These are phyloP conservation scores for Hipparchia sbordonii DNA, from an alignment of 2,888 invertebrate genomes.

Conservation along the genomic window DNA sequence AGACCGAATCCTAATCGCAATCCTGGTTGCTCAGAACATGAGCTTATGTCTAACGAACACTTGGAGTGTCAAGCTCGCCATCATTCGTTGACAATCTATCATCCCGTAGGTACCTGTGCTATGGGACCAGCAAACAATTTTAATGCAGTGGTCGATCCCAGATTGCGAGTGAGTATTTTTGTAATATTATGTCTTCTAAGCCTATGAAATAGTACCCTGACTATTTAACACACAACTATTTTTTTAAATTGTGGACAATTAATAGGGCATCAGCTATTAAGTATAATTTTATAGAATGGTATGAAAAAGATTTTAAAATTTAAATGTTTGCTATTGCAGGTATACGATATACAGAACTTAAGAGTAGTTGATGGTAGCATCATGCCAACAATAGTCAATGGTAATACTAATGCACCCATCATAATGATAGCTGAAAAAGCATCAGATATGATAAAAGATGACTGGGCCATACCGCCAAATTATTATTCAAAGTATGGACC, in stretches of 20 bases:
- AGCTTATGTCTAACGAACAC: slow-evolving; percentile 88
- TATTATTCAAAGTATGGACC: slow-evolving; percentile 15
- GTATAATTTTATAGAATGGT: not conserved
- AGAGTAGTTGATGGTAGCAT: slow-evolving; percentile 92
- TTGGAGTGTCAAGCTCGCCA: slow-evolving; percentile 89
- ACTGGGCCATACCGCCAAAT: slow-evolving; percentile 74
- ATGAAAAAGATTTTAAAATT: not conserved
- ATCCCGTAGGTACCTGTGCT: slow-evolving; percentile 91
- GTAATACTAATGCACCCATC: slow-evolving; percentile 92
- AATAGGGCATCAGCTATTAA: not conserved
- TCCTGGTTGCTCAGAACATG: slow-evolving; percentile 85
- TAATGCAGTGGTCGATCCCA: slow-evolving; percentile 87
- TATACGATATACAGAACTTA: slow-evolving; percentile 86
- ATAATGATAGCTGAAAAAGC: slow-evolving; percentile 94
- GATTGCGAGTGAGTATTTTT: slow-evolving; percentile 72
- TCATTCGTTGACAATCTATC: slow-evolving; percentile 91
- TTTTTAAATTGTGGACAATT: too few species aligned
- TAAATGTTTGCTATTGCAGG: slow-evolving; percentile 54
- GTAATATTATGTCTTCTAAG: not conserved
- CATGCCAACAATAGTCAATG: slow-evolving; percentile 90
- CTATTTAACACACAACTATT: too few species aligned
- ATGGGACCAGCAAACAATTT: slow-evolving; percentile 85
- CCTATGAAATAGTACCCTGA: too few species aligned
- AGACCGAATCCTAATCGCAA: slow-evolving; percentile 85
- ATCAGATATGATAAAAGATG: slow-evolving; percentile 91